Evolutionary conservation across 2,113 vertebrate genomes (phyloP), one percentile per base, ranked within the genome.

Genomic region (Cacatua alba): DNA sequence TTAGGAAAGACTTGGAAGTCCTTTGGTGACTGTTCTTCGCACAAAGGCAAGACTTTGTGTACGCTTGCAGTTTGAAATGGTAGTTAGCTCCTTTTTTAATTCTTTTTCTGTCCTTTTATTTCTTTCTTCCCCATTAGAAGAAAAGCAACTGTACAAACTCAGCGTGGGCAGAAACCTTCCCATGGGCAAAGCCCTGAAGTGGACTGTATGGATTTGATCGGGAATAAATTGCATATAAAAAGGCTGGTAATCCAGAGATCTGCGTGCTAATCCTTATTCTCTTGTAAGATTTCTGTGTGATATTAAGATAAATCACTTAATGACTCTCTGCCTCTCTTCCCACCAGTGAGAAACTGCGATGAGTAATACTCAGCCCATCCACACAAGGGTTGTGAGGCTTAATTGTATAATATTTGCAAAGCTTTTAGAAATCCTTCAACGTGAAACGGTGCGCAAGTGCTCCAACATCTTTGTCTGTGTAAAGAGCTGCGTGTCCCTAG

Each of bases 191-290:
- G 43, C 28, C 49, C 51, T 57, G 78, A 87, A 46, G 37, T 87
- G 53, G 70, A 53, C 37, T 59, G 51, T 18, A 37, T 62, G 63
- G 62, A 82, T 95, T 79, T 67, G 70, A 91, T 96, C 67, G 79
- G 60, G 67, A 91, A 62, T 51, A 85, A 91, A 91, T 67, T 76
- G 53, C 49, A 49, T 59, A 78, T 79, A 63, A 92, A 88, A 88
- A 57, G 67, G 20, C 67, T 91, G 59, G 44, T 89, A 94, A 87
- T 82, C 65, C 88, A 84, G 57, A 76, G 53, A 59, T 79, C 53
- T 76, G 57, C 23, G 70, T 80, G 94, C 86, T 91, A 92, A 92
- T 85, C 91, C 44, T 62, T 59, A 91, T 77, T 94, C 74, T 82
- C 6, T 62, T 63, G 74, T 43, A 91, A 59, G 41, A 60, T 87